Evolutionary conservation across 2,888 invertebrate genomes (phyloP).

Genomic region (Sinelater perroti): DNA sequence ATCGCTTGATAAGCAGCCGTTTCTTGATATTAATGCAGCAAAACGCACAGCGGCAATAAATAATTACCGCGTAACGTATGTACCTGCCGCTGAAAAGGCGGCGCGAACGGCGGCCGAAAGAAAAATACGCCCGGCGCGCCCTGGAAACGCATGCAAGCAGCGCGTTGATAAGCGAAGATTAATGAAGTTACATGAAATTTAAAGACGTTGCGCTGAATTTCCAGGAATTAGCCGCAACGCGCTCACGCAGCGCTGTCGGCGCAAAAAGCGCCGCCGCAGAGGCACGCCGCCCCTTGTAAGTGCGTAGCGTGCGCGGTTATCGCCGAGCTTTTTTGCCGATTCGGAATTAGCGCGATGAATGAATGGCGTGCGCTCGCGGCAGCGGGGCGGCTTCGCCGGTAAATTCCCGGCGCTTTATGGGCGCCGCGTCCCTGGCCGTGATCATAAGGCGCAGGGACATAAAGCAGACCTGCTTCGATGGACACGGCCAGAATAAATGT

Average conservation of each 20-base stretch:
- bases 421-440: constrained; percentile 3
- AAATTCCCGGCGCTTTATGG: constrained; percentile 19
- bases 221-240: constrained; percentile 2
- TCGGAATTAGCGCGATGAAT: constrained; percentile 1
- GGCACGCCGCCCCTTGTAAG: constrained; percentile 10
- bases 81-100: too few relatives aligned
- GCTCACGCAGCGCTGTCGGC: background rate
- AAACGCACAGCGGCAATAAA: too few relatives aligned
- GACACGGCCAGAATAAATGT: constrained; percentile 2
- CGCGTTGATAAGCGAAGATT: constrained; percentile 16
- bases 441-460: constrained; percentile 1
- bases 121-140: too few relatives aligned
- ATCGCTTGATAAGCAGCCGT: too few relatives aligned
- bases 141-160: too few relatives aligned
- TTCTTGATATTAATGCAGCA: too few relatives aligned
- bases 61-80: too few relatives aligned
- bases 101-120: too few relatives aligned
- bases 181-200: constrained; percentile 19
- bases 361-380: too few relatives aligned
- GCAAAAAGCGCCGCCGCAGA: constrained; percentile 12
- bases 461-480: constrained; percentile 16
- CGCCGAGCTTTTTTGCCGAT: background rate
- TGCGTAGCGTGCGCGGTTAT: constrained; percentile 8
- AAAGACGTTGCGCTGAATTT: constrained; percentile 17
- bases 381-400: too few relatives aligned